These are phyloP conservation scores for Automeris io DNA, from an alignment of 2,888 invertebrate species.

Conservation along the genomic window DNA sequence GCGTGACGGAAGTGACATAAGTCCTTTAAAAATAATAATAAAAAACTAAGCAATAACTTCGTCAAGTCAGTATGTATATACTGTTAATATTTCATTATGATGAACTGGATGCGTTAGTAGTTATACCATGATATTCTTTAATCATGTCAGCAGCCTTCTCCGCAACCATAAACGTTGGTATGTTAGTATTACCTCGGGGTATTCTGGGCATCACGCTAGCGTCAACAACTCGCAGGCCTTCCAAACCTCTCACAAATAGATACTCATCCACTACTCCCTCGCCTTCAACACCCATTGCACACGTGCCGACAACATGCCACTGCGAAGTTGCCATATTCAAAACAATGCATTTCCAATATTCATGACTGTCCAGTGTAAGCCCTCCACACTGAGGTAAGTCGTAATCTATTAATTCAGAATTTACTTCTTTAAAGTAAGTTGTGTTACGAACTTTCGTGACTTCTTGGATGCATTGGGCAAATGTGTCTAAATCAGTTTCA, in stretches of 20 bases:
- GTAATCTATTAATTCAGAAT: constrained; percentile 9
- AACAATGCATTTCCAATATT: constrained; percentile 15
- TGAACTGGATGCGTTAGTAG: neutral
- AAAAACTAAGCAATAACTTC: no score
- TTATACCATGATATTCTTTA: constrained; percentile 33
- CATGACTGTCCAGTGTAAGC: constrained; percentile 7
- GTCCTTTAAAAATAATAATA: no score
- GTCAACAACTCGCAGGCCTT: constrained; percentile 76
- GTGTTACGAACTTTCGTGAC: constrained; percentile 14
- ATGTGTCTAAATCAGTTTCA: constrained; percentile 12
- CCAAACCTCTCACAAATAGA: constrained; percentile 63
- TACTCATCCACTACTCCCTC: constrained; percentile 26
- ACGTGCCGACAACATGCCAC: constrained; percentile 29
- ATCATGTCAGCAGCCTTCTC: constrained; percentile 79
- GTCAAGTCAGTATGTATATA: no score
- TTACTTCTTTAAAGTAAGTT: constrained; percentile 10
- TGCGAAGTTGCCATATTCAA: constrained; percentile 12
- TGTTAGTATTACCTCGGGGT: constrained; percentile 76
- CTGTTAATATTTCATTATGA: no score
- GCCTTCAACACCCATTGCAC: constrained; percentile 27
- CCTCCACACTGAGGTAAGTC: constrained; percentile 8
- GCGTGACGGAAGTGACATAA: no score
- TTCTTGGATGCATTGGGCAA: constrained; percentile 11
- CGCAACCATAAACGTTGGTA: constrained; percentile 78
- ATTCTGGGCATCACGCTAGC: constrained; percentile 79